A percentile compares a stretch with the other conserved stretches of the same genome.
These are phyloP conservation scores for Apogon talboti DNA, from an alignment of 2,797 vertebrate genomes.

Conservation along the genomic window DNA sequence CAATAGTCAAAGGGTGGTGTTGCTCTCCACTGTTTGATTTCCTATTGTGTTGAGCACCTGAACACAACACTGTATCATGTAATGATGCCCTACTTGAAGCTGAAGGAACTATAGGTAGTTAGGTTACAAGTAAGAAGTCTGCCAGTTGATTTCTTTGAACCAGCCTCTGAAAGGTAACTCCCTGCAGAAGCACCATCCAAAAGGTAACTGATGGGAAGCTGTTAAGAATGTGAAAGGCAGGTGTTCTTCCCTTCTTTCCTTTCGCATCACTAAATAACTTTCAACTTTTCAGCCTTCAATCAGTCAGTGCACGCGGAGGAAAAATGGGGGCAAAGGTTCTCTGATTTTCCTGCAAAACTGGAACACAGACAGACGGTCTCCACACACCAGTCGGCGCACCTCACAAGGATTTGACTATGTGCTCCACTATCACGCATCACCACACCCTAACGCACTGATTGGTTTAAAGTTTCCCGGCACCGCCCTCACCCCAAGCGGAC, in stretches of 20 bases:
- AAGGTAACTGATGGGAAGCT: too few relatives aligned
- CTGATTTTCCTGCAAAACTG: constrained; percentile 2
- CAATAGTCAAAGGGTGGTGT: not conserved
- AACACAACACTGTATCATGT: constrained; percentile 15
- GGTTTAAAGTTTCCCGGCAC: constrained; percentile 79
- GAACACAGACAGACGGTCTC: constrained; percentile 40
- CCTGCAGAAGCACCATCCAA: not conserved
- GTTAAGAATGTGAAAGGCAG: too few relatives aligned
- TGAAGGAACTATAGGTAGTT: not conserved
- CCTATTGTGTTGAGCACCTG: constrained; percentile 17
- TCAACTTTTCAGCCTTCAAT: not conserved
- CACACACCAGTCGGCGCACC: constrained; percentile 78
- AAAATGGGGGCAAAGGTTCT: not conserved
- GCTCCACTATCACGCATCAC: constrained; percentile 27
- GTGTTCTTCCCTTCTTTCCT: not conserved
- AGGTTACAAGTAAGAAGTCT: not conserved
- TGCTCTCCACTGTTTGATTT: constrained; percentile 21
- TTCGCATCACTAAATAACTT: not conserved
- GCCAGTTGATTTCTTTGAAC: constrained; percentile 1
- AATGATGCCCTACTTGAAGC: constrained; percentile 6
- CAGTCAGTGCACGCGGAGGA: not conserved
- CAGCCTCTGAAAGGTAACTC: not conserved
- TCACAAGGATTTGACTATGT: constrained; percentile 65
- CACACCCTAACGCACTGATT: constrained; percentile 75
- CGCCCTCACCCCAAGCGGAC: constrained; percentile 58